Evolutionary conservation across 92 coral and sea anemone species (phyloP), one percentile per base, ranked within the genome.

Genomic region (Actinostola sp.): DNA sequence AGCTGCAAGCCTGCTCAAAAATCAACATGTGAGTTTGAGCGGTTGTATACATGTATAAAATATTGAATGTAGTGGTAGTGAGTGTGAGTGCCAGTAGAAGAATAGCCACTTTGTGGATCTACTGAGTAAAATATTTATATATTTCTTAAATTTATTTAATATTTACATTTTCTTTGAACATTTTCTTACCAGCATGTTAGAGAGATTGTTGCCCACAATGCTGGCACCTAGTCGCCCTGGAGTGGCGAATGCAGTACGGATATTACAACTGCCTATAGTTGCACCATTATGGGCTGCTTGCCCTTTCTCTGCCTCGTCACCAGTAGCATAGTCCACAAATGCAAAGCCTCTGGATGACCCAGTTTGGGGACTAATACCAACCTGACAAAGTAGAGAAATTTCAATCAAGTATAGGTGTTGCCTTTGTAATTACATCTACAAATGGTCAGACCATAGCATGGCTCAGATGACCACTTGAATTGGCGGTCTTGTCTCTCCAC

Each of bases 331-430:
- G 70, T 93, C 98, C 20, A 93, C 91, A 76, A 93, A 87, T 12
- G 98, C 98, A 87, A 90, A 89, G 28, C 98, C 98, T 45, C 98
- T 66, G 0, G 98, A 91, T 34, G 77, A 70, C 9, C 96, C 91
- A 1, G 76, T 63, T 39, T 75, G 83, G 8, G 77, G 50, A 38
- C 85, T 88, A 15, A 88, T 67, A 3, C 96, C 98, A 49, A 93
- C 89, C 98, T 93, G 54, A 16, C 28, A 33, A 29, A 21, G 55
- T 21, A 14, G 13, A 26, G 46, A 54, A 30, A 8, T 46, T 25
- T 14, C 26, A 53, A 41, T 7, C 9, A 38, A 9, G 36, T 64
- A 16, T 0, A 67, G 51, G 28, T n/a, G n/a, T 13, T 35, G 45
- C 45, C 45, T 39, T 39, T 39, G 45, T 14, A 39, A 7, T 14